Conservation (phyloP, 1,140 invertebrate genomes). For the Drosophila ohnishii region DNA sequence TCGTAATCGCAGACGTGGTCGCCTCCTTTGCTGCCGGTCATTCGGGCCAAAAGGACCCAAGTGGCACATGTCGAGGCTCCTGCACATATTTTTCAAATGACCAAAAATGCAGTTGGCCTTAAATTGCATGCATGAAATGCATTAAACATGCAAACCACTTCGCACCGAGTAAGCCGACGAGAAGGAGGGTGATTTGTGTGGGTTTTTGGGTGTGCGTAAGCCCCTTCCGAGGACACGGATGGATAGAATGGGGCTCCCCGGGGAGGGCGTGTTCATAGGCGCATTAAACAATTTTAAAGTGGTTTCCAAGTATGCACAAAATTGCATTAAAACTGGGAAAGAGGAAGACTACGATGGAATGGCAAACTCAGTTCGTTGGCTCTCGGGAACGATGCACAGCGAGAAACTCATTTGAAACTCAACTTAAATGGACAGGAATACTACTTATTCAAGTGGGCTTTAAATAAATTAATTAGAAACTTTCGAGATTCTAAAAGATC, state of each 20-base stretch:
- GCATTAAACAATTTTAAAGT: constrained; percentile 60
- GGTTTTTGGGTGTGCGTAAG: constrained; percentile 31
- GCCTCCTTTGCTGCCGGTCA: constrained; percentile 33
- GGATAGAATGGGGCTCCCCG: neutral
- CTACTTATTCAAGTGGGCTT: neutral
- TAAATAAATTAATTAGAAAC: neutral
- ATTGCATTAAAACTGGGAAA: constrained; percentile 53
- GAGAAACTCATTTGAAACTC: neutral
- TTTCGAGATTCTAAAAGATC: neutral
- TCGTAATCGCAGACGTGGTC: constrained; percentile 12
- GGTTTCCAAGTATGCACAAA: constrained; percentile 52
- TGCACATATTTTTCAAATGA: constrained; percentile 65
- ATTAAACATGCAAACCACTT: constrained; percentile 62
- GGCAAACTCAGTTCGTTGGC: constrained; percentile 25
- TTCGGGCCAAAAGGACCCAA: constrained; percentile 45
- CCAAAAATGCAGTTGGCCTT: constrained; percentile 70
- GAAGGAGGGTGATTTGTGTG: constrained; percentile 27
- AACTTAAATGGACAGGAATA: neutral
- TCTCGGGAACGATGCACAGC: constrained; percentile 12
- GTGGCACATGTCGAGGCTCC: constrained; percentile 57
- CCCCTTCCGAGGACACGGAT: neutral
- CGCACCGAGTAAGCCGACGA: constrained; percentile 11
- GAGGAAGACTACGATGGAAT: constrained; percentile 1
- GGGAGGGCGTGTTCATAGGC: constrained; percentile 9
- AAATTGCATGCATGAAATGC: constrained; percentile 74